Base-by-base conservation (phyloP, 2,113 vertebrate genomes). In the Carassius auratus region DNA sequence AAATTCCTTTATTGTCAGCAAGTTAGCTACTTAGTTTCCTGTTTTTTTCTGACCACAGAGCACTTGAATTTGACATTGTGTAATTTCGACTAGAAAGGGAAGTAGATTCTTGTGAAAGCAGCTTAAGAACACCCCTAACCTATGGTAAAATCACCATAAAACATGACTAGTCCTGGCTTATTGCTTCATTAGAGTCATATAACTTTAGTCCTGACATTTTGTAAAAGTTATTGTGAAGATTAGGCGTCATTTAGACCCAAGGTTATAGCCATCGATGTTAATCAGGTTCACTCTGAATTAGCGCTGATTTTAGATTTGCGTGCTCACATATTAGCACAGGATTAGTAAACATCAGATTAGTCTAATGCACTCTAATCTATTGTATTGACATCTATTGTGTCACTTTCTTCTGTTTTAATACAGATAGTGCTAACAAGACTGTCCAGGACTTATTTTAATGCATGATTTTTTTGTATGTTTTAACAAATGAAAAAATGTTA, bases 311-410 rank as follows among this genome's bases (percentile, higher is more conserved):
- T 26, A 73, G 81, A 55, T 83, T 83, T 59, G 19, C 48, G 13
- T 59, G 19, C 80, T 73, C 30, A 59, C 50, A 83, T 73, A 73
- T 83, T 69, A 59, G 68, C 33, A 14, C 19, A 23, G 68, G 81
- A 83, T 83, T 83, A 73, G 66, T 73, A 71, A 68, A 42, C 17
- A 73, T 55, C 66, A 59, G 81, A 83, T 83, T 73, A 73, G 6
- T 57, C 33, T 71, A 83, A 83, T 83, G 33, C 66, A 59, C 81
- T 83, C 13, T 83, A 83, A 73, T 83, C 50, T 73, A 83, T 71
- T 69, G 80, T 69, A 69, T 82, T 23, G 33, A 13, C 10, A 17
- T 68, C 26, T 81, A 52, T 64, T 68, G 14, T 30, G n/a, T 64
- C 17, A 17, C 38, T 80, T 62, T 79, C 57, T 36, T 42, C 26